Percentiles rank a stretch among this genome's conserved stretches.
Evolutionary conservation across 2,797 vertebrate genomes (phyloP).

Genomic region (Microhierax caerulescens): DNA sequence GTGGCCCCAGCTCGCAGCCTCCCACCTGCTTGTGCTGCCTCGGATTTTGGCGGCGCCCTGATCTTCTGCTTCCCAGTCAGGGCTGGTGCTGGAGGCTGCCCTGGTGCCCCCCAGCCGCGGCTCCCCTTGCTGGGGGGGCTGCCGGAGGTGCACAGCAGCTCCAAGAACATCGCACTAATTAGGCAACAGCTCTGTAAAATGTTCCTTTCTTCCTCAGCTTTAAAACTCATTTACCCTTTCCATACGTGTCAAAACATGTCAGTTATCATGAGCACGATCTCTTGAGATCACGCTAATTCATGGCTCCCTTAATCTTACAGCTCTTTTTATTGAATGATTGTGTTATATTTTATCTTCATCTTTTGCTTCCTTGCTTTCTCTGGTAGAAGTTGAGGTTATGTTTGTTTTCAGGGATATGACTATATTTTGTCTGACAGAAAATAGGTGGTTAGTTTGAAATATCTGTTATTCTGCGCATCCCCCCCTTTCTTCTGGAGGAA

Average conservation of each 20-base stretch:
- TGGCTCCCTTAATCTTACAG: conserved; percentile 53
- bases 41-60: fast-evolving
- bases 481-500: background rate
- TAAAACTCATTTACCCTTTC: conserved; percentile 48
- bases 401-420: conserved; percentile 45
- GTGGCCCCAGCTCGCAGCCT: background rate
- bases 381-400: background rate
- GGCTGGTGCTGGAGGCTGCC: background rate
- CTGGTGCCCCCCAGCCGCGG: fast-evolving
- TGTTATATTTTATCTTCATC: conserved; percentile 32
- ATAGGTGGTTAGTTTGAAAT: conserved; percentile 48
- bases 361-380: background rate
- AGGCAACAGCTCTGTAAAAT: background rate
- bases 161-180: fast-evolving
- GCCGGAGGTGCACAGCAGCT: background rate
- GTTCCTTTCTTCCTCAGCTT: conserved; percentile 32
- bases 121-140: background rate
- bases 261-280: conserved; percentile 27
- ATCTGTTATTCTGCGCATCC: conserved; percentile 17
- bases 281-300: conserved; percentile 55
- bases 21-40: background rate
- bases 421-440: conserved; percentile 38
- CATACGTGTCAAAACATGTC: conserved; percentile 54
- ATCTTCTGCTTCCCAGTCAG: background rate
- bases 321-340: conserved; percentile 55